Conservation (phyloP, 2,797 vertebrate genomes). For the Halcyon smyrnensis region DNA sequence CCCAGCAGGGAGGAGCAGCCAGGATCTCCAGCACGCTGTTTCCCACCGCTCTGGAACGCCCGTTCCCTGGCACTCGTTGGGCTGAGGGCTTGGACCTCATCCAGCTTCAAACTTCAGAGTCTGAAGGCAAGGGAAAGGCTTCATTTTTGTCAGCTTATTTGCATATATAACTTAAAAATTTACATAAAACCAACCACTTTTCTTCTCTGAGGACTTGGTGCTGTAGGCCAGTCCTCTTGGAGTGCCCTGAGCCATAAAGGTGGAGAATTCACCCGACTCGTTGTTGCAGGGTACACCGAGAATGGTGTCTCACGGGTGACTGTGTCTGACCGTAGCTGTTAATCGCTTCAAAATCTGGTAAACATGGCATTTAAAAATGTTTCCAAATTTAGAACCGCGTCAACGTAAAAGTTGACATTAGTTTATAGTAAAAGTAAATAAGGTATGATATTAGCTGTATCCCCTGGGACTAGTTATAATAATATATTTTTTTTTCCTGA, state of each 20-base stretch:
- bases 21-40: neutral
- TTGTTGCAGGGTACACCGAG: neutral
- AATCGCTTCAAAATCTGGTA: neutral
- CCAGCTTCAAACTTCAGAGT: neutral
- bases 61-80: fast-evolving
- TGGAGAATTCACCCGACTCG: fast-evolving
- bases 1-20: neutral
- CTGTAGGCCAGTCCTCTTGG: neutral
- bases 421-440: neutral
- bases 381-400: neutral
- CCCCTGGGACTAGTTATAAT: neutral
- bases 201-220: neutral
- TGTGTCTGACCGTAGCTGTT: neutral
- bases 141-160: neutral
- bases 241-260: neutral
- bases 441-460: neutral
- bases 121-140: neutral
- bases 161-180: neutral
- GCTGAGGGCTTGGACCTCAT: neutral
- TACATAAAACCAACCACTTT: fast-evolving
- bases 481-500: neutral
- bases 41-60: fast-evolving
- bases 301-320: neutral
- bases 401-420: neutral
- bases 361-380: neutral